Percentiles rank a stretch among this genome's conserved stretches.
These are phyloP conservation scores for Leptonema lineaticorne DNA, from an alignment of 1,140 invertebrate species.

Conservation along the genomic window DNA sequence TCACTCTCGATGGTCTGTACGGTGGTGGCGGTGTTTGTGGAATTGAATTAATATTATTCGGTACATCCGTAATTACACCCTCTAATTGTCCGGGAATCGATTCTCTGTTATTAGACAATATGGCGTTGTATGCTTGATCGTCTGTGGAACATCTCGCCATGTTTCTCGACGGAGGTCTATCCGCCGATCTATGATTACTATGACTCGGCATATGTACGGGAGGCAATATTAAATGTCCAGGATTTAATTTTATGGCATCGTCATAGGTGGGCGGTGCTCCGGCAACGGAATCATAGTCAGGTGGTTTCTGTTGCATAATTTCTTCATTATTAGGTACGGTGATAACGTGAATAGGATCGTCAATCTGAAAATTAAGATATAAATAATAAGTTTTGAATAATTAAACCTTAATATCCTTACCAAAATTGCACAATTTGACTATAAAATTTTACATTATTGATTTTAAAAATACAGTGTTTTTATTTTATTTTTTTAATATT, in stretches of 20 bases:
- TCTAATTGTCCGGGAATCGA: constrained; percentile 37
- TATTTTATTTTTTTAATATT: too few relatives aligned
- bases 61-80: constrained; percentile 15
- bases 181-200: constrained; percentile 39
- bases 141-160: neutral
- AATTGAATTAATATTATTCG: constrained; percentile 46
- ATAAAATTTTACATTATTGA: too few relatives aligned
- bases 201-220: constrained; percentile 39
- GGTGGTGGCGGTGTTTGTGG: constrained; percentile 56
- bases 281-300: constrained; percentile 70
- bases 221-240: constrained; percentile 52
- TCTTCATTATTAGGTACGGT: constrained; percentile 58
- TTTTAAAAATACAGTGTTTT: too few relatives aligned
- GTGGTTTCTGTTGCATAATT: constrained; percentile 65
- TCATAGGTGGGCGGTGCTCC: constrained; percentile 71
- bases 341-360: constrained; percentile 67
- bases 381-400: too few relatives aligned
- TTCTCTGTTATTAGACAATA: constrained; percentile 29
- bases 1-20: constrained; percentile 51
- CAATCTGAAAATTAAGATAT: constrained; percentile 57
- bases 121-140: neutral
- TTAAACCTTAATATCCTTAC: too few relatives aligned
- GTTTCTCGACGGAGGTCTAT: constrained; percentile 14
- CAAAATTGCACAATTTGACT: too few relatives aligned
- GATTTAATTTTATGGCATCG: constrained; percentile 71